Base-by-base conservation (phyloP, 2,888 invertebrate species). In the Cosmopolites sordidus region DNA sequence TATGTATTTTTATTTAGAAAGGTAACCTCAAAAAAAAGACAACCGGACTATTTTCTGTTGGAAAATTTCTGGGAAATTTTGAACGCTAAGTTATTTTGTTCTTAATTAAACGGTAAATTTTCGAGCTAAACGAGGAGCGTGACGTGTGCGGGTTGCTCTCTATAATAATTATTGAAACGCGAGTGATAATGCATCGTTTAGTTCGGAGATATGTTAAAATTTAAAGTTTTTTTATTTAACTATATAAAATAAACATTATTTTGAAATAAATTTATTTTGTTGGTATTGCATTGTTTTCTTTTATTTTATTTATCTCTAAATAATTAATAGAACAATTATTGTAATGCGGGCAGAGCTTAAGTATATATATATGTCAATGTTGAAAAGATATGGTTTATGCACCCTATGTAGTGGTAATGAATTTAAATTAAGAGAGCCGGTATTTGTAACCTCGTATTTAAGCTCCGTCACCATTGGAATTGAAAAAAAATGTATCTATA, bases 211-310 rank as follows among this genome's bases (percentile, higher is more conserved):
- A 16, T 50, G 50, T 51, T 51, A 51, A 51, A 45, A 45, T 41
- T 45, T 30, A 51, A 49, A 40, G 41, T 37, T 44, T 54, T 48
- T 49, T 49, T 48, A 44, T 64, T 64, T 60, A 58, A 58, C 60
- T 60, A 60, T 60, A 55, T 59, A 59, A 58, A 60, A 22, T 22
- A 59, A 61, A 60, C 55, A 56, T 58, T 56, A 60, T 58, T 62
- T 64, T 62, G 63, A 62, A 64, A 64, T 63, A 64, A 66, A 66
- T 63, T 63, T 63, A 63, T 63, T 64, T 64, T 64, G 64, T 63
- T 63, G 62, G 60, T 58, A 58, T 30, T 39, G 51, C 43, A 30
- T 38, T 42, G 18, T 48, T 49, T 59, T 57, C 39, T 54, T 48
- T 47, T 58, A 54, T 33, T 33, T 33, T 33, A n/a, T 9, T 33